A percentile compares a stretch with the other conserved stretches of the same genome.
phyloP scores from a whole-genome alignment of 2,797 vertebrate species.

The Molossus alvarezi region DNA sequence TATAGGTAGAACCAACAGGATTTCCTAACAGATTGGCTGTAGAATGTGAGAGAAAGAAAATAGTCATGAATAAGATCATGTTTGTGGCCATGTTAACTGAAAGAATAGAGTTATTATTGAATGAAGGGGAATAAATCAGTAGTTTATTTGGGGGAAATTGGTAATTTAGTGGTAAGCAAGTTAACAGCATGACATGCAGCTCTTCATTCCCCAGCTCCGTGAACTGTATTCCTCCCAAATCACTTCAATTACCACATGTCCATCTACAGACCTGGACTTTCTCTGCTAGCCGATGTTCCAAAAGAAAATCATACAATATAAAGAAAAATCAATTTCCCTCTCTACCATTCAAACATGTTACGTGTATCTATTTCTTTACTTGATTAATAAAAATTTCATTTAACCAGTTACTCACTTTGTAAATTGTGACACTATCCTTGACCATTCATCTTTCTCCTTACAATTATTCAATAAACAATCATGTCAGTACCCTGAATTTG shows the following conservation, averaged over 20 bases:
- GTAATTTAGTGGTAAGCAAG: background rate
- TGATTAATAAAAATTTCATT: background rate
- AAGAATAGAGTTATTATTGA: background rate
- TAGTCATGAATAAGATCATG: background rate
- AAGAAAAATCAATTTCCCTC: background rate
- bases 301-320: background rate
- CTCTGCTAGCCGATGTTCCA: background rate
- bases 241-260: background rate
- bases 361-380: background rate
- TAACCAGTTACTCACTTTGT: background rate
- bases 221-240: background rate
- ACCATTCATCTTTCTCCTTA: background rate
- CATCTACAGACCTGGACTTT: background rate
- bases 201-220: background rate
- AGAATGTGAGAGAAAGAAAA: background rate
- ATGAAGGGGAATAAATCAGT: background rate
- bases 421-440: background rate
- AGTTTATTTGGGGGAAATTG: background rate
- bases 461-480: constrained; percentile 13
- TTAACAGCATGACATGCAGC: background rate
- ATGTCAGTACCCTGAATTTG: background rate
- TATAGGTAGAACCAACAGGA: background rate
- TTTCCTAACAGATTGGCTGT: background rate
- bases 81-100: background rate
- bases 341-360: background rate